Evolutionary conservation across 2,113 vertebrate species (phyloP).

Genomic region (Picathartes gymnocephalus): DNA sequence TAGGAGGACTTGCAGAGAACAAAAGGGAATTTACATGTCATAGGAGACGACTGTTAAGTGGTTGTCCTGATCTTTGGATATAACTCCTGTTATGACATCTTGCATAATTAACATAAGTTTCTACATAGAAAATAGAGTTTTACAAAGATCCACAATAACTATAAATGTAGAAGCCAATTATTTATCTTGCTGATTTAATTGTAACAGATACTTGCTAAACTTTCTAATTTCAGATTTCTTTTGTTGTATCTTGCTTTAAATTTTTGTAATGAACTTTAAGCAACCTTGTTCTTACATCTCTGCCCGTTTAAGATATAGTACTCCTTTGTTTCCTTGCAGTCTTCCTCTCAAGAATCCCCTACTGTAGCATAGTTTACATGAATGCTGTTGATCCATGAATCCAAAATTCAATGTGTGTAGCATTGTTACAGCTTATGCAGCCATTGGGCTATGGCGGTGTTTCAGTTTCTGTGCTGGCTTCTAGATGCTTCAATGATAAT

Average conservation of each 20-base stretch:
- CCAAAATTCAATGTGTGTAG: not conserved
- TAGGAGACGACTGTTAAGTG: not conserved
- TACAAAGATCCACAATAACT: not conserved
- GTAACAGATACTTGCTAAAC: not conserved
- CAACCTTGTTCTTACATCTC: not conserved
- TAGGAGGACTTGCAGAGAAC: not conserved
- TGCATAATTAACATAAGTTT: not conserved
- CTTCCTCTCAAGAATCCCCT: not conserved
- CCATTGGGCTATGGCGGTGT: not conserved
- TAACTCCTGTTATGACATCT: not conserved
- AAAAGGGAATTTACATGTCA: not conserved
- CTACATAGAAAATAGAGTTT: not conserved
- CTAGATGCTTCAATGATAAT: not conserved
- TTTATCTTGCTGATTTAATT: not conserved
- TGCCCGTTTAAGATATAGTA: not conserved
- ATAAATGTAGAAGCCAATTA: not conserved
- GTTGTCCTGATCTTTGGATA: not conserved
- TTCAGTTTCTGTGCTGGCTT: not conserved
- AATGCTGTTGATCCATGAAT: not conserved
- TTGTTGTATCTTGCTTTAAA: not conserved
- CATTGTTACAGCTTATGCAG: not conserved
- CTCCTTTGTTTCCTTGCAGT: not conserved
- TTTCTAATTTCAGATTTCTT: not conserved
- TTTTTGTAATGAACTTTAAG: not conserved
- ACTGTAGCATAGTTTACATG: not conserved